phyloP scores from a whole-genome alignment of 2,113 vertebrate genomes.

The Colius striatus region DNA sequence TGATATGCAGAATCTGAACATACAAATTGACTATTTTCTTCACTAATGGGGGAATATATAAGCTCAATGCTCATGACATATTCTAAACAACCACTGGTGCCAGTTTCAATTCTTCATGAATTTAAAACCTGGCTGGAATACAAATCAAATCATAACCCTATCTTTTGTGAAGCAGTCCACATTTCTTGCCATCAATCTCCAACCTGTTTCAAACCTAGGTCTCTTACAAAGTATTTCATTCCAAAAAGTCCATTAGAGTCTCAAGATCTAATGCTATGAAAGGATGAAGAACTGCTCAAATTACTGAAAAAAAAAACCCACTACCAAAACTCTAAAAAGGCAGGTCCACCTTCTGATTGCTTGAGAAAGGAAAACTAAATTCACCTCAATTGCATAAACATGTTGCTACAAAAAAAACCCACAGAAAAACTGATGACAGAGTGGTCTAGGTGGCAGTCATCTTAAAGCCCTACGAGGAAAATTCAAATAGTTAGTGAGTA shows the following conservation, averaged over 20 bases:
- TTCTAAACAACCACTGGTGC: neutral
- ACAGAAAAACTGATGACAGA: neutral
- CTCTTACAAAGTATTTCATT: neutral
- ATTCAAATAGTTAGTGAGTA: neutral
- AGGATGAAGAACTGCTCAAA: neutral
- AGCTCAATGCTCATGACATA: neutral
- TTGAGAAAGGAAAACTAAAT: neutral
- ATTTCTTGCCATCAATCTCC: neutral
- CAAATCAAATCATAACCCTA: slow-evolving; percentile 30
- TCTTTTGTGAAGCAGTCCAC: neutral
- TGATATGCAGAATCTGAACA: neutral
- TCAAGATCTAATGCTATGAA: neutral
- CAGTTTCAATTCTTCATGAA: neutral
- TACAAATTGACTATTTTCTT: neutral
- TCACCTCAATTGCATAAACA: neutral
- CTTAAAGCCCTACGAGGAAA: neutral
- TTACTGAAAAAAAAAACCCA: neutral
- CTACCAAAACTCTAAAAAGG: neutral
- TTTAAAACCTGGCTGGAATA: slow-evolving; percentile 34
- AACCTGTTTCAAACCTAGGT: neutral
- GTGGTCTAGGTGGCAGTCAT: neutral
- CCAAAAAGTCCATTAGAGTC: slow-evolving; percentile 37
- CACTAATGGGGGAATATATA: neutral
- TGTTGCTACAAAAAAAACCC: neutral
- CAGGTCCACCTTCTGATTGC: neutral